Base-by-base conservation (phyloP, 2,888 invertebrate species). In the Ischnus inquisitorius region DNA sequence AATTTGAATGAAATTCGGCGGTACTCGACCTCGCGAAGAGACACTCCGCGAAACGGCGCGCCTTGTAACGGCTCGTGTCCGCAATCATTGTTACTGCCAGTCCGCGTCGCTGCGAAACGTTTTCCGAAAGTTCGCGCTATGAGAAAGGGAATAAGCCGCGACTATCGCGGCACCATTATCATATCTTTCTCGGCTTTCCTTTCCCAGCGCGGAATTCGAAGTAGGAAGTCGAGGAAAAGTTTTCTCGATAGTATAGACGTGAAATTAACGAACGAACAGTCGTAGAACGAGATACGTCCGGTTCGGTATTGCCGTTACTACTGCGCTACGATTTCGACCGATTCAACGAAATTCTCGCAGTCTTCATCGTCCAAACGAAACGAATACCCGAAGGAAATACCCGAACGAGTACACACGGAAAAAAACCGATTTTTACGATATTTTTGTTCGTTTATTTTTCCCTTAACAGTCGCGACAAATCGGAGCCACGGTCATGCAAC, bases 81-180 rank as follows among this genome's bases (percentile, higher is more conserved):
- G 69, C 39, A 41, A 54, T n/a, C 22, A 39, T 19, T 54, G 54
- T 39, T 39, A 54, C 39, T 34, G 39, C 39, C 54, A 69, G 19
- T 12, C 19, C 10, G 60, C 60, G 14, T 16, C 25, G 71, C 82
- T 62, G 68, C 10, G 12, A 39, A 69, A 41, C 41, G 65, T 39
- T 68, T 62, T 64, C 48, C 34, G 65, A 54, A 57, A 57, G 60
- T 71, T 25, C 48, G 69, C 51, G 65, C 25, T 51, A 34, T 34
- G 64, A 43, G 72, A 54, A 34, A 67, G 48, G 22, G n/a, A 60
- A n/a, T 19, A 62, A 64, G 41, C 39, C 54, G 22, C 51, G 34
- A 54, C 1, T 25, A 69, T 39, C 39, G 19, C n/a, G 16, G 39
- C 69, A 60, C 25, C 60, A 54, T 68, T 28, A 54, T 19, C 39